Evolutionary conservation across 2,113 vertebrate genomes (phyloP).

Genomic region (Xiphias gladius): DNA sequence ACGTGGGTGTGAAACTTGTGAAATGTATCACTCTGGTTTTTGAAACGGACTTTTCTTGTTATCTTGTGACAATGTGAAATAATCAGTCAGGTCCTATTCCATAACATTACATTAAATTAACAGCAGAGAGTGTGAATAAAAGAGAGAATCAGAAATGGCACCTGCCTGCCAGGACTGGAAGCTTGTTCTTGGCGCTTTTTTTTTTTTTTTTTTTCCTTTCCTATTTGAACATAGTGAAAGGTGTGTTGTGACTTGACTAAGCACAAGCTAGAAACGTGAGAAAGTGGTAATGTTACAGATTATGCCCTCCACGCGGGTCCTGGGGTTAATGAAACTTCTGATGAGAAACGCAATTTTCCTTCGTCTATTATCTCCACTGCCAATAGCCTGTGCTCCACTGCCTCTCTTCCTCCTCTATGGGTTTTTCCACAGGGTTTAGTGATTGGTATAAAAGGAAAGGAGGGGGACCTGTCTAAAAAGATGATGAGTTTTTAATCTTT

Average conservation of each 20-base stretch:
- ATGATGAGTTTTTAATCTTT: constrained; percentile 89
- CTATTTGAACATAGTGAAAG: constrained; percentile 71
- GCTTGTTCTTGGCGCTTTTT: constrained; percentile 40
- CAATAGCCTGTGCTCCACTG: constrained; percentile 72
- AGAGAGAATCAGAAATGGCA: constrained; percentile 34
- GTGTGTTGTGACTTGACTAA: constrained; percentile 68
- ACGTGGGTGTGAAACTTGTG: constrained; percentile 18
- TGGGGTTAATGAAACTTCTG: constrained; percentile 88
- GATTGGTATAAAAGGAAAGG: constrained; percentile 62
- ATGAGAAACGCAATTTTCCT: constrained; percentile 87
- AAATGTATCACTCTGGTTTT: constrained; percentile 20
- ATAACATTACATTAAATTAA: constrained; percentile 40
- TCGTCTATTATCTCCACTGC: constrained; percentile 83
- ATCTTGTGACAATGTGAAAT: constrained; percentile 29
- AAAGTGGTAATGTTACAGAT: constrained; percentile 87
- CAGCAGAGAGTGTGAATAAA: constrained; percentile 26
- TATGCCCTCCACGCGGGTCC: constrained; percentile 82
- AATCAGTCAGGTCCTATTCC: constrained; percentile 26
- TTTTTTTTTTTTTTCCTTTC: background rate
- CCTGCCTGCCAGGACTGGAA: constrained; percentile 25
- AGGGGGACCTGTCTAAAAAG: constrained; percentile 71
- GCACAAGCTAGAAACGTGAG: constrained; percentile 77
- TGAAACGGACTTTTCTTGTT: constrained; percentile 24
- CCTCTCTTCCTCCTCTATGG: constrained; percentile 55
- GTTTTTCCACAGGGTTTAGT: constrained; percentile 69